These are phyloP conservation scores for Orthonyx spaldingii DNA, from an alignment of 2,113 vertebrate species.

Conservation along the genomic window DNA sequence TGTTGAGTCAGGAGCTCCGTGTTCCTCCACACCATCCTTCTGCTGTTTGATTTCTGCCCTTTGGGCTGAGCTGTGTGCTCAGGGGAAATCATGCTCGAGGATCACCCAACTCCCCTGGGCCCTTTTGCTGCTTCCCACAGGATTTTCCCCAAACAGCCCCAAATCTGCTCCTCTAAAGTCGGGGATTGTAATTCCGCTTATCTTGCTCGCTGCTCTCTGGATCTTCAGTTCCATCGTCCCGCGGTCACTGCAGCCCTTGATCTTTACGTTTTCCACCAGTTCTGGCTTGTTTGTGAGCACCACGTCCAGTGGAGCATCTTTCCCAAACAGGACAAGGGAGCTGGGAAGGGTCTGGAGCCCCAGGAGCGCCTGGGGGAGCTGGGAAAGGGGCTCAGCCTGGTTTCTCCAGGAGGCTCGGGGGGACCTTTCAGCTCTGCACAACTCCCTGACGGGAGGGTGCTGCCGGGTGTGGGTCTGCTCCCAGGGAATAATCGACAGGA, in stretches of 20 bases:
- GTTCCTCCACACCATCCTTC: neutral
- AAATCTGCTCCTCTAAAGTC: neutral
- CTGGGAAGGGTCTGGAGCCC: neutral
- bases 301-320: neutral
- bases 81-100: neutral
- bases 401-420: neutral
- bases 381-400: neutral
- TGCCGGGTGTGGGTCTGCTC: neutral
- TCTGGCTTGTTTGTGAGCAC: neutral
- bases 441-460: neutral
- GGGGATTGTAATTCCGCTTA: neutral
- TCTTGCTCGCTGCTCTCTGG: neutral
- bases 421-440: neutral
- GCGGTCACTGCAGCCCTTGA: neutral
- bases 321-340: accelerated
- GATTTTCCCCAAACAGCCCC: neutral
- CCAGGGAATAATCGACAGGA: neutral
- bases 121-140: neutral
- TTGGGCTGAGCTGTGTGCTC: neutral
- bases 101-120: neutral
- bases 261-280: neutral
- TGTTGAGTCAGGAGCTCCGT: neutral
- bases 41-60: neutral
- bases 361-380: neutral
- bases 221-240: neutral